Percentiles rank a stretch among this genome's conserved stretches.
These are phyloP conservation scores for Cheirogaleus major DNA, from an alignment of 2,797 vertebrate species.

Conservation along the genomic window DNA sequence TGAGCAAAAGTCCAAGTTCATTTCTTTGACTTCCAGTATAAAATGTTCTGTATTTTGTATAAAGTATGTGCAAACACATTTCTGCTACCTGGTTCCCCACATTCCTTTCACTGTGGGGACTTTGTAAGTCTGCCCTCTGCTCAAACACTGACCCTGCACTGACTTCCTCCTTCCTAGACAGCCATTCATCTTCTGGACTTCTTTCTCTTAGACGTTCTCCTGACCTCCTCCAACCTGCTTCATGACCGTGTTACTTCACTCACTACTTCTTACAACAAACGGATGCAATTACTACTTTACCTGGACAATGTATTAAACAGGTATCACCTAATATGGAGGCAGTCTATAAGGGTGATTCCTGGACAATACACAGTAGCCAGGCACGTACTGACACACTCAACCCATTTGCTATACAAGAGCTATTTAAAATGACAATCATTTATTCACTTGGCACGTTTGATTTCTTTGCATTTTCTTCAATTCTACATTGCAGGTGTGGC, in stretches of 20 bases:
- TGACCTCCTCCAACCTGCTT: constrained; percentile 54
- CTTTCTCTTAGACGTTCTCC: constrained; percentile 29
- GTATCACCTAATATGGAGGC: not conserved
- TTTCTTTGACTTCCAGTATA: constrained; percentile 29
- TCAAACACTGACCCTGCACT: not conserved
- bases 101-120: not conserved
- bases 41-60: not conserved
- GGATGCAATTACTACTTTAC: not conserved
- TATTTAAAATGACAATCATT: constrained; percentile 50
- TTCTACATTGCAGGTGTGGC: not conserved
- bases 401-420: constrained; percentile 60
- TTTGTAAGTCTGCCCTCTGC: not conserved
- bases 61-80: constrained; percentile 25
- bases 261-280: not conserved
- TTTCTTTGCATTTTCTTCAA: constrained; percentile 32
- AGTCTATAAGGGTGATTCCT: not conserved
- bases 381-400: constrained; percentile 21
- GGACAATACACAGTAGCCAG: constrained; percentile 45
- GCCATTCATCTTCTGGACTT: not conserved
- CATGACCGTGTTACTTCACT: not conserved
- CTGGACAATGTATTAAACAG: not conserved
- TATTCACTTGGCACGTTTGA: not conserved
- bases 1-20: constrained; percentile 40
- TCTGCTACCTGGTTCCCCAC: not conserved
- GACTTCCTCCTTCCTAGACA: not conserved